Conservation (phyloP, 2,888 invertebrate genomes). For the Atherix ibis region DNA sequence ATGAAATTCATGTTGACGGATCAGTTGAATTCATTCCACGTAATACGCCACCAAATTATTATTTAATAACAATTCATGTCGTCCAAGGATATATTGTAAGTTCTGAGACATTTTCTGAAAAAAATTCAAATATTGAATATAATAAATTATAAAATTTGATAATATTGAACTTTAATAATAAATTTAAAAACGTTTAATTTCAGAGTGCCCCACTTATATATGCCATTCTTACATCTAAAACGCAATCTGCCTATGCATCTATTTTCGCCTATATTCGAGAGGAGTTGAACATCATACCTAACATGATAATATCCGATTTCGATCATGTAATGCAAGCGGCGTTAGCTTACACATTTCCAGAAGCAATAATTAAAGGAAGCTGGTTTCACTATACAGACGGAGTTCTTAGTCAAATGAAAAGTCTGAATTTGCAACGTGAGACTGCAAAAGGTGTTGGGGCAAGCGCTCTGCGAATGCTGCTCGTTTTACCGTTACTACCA, state of each 20-base stretch:
- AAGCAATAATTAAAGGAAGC: conserved; percentile 17
- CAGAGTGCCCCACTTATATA: conserved; percentile 17
- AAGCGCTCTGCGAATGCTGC: conserved; percentile 16
- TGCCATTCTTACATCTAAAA: conserved; percentile 15
- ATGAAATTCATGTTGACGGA: conserved; percentile 17
- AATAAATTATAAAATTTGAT: neutral
- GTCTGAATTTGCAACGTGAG: conserved; percentile 14
- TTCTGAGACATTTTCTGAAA: too few relatives aligned
- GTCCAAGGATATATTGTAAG: conserved; percentile 14
- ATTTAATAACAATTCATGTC: conserved; percentile 16
- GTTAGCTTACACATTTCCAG: conserved; percentile 15
- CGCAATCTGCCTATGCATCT: conserved; percentile 13
- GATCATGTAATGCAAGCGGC: conserved; percentile 15
- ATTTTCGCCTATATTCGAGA: conserved; percentile 16
- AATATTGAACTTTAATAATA: neutral
- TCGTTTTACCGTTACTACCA: conserved; percentile 17
- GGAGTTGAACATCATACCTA: conserved; percentile 15
- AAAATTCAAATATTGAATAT: neutral
- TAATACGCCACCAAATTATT: conserved; percentile 14
- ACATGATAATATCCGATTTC: conserved; percentile 16
- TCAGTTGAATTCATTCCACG: conserved; percentile 13
- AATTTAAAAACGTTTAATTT: neutral
- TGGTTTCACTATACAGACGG: conserved; percentile 18
- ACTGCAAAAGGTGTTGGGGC: conserved; percentile 15
- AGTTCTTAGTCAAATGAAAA: conserved; percentile 15